Evolutionary conservation across 2,113 vertebrate species (phyloP).

Genomic region (Saimiri boliviensis): DNA sequence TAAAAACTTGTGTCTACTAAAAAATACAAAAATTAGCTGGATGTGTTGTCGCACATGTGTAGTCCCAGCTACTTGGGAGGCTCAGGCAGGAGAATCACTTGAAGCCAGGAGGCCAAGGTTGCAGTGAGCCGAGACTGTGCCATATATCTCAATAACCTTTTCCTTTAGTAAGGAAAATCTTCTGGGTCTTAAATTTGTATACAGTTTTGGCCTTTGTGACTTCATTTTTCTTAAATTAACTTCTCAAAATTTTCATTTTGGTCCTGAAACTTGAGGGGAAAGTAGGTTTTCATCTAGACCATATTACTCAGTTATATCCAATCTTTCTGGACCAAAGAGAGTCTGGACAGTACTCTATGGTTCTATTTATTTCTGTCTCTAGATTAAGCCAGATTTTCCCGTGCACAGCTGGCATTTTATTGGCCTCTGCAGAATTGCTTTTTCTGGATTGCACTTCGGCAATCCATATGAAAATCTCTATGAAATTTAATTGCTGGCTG

Average conservation of each 20-base stretch:
- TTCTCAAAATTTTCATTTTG: slow-evolving; percentile 53
- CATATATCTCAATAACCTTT: background rate
- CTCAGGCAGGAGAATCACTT: background rate
- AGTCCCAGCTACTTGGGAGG: background rate
- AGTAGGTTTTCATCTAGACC: background rate
- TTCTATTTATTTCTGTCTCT: slow-evolving; percentile 40
- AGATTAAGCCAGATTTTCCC: slow-evolving; percentile 37
- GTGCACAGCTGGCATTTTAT: slow-evolving; percentile 31
- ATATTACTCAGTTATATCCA: slow-evolving; percentile 19
- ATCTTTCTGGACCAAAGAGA: background rate
- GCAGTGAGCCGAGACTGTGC: background rate
- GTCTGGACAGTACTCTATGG: slow-evolving; percentile 16
- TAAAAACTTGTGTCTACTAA: background rate
- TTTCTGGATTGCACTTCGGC: slow-evolving; percentile 1
- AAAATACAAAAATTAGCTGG: background rate
- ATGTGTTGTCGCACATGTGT: background rate
- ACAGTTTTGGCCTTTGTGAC: background rate
- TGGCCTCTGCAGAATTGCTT: slow-evolving; percentile 49
- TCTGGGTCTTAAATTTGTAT: slow-evolving; percentile 25
- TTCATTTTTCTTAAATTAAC: background rate
- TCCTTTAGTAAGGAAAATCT: slow-evolving; percentile 35
- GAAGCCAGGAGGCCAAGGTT: background rate
- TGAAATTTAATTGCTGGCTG: slow-evolving; percentile 12
- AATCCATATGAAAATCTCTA: background rate
- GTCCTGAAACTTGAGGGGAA: background rate